Conservation (phyloP, 2,888 invertebrate species). For the Drosophila atripex region DNA sequence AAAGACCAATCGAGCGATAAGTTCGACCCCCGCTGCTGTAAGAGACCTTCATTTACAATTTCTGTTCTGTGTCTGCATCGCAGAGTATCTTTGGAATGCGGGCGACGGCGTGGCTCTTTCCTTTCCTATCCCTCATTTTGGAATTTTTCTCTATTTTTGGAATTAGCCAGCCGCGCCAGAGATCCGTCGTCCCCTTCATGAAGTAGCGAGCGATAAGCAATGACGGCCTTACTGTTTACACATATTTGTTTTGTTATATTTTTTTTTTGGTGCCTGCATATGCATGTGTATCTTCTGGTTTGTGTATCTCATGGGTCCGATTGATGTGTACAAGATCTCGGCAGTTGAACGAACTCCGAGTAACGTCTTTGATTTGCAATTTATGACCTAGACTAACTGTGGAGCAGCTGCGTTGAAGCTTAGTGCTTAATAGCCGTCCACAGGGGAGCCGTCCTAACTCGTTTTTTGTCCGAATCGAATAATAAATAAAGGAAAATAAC, state of each 20-base stretch:
- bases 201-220: slow-evolving; percentile 31
- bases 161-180: slow-evolving; percentile 34
- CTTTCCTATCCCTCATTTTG: slow-evolving; percentile 51
- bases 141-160: slow-evolving; percentile 69
- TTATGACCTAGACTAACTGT: slow-evolving; percentile 63
- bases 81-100: slow-evolving; percentile 28
- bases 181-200: slow-evolving; percentile 27
- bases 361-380: slow-evolving; percentile 41
- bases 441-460: slow-evolving; percentile 45
- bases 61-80: slow-evolving; percentile 16
- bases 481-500: slow-evolving; percentile 20
- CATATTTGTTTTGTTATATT: background rate
- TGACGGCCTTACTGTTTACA: slow-evolving; percentile 11
- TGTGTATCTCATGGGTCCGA: slow-evolving; percentile 16
- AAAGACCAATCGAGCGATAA: slow-evolving; percentile 23
- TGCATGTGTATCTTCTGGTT: slow-evolving; percentile 14
- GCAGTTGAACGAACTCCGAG: slow-evolving; percentile 69
- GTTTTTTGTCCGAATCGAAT: slow-evolving; percentile 33
- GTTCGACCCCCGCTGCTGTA: slow-evolving; percentile 23
- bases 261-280: slow-evolving; percentile 13
- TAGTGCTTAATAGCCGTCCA: slow-evolving; percentile 50
- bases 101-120: slow-evolving; percentile 18
- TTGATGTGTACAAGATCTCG: slow-evolving; percentile 1
- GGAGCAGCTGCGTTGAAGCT: slow-evolving; percentile 34
- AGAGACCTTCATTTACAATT: slow-evolving; percentile 16